These are phyloP conservation scores for Gulo gulo DNA, from an alignment of 2,113 vertebrate genomes.

Conservation along the genomic window DNA sequence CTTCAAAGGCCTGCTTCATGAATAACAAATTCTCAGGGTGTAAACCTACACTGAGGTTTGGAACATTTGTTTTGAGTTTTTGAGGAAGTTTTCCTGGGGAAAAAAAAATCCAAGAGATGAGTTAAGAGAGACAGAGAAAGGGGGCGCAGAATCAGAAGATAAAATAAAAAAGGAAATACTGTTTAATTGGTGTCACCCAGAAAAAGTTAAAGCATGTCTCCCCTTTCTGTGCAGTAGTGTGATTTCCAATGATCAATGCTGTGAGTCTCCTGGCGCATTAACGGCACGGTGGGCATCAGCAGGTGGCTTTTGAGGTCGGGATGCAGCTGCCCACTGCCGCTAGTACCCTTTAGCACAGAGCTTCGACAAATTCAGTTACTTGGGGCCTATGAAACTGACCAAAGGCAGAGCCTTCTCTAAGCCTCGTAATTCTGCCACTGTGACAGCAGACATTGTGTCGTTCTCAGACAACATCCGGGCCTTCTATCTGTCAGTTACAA, in stretches of 20 bases:
- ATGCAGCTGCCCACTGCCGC: not conserved
- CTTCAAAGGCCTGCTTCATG: constrained; percentile 83
- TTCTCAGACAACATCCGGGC: not conserved
- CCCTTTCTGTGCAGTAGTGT: not conserved
- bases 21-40: constrained; percentile 84
- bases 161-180: constrained; percentile 62
- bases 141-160: constrained; percentile 11
- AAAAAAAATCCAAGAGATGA: constrained; percentile 64
- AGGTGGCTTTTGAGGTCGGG: not conserved
- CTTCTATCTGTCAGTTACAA: not conserved
- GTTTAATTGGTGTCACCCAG: constrained; percentile 54
- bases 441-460: not conserved
- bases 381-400: not conserved
- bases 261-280: not conserved
- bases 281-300: no score
- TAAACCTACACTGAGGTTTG: constrained; percentile 77
- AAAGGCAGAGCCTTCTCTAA: not conserved
- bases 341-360: not conserved
- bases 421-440: not conserved
- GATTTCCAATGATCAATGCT: not conserved
- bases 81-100: constrained; percentile 73
- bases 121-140: constrained; percentile 53
- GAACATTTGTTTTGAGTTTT: constrained; percentile 83
- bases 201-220: not conserved
- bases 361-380: not conserved